Conservation (phyloP, 1,140 invertebrate species). For the Drosophila pandora region DNA sequence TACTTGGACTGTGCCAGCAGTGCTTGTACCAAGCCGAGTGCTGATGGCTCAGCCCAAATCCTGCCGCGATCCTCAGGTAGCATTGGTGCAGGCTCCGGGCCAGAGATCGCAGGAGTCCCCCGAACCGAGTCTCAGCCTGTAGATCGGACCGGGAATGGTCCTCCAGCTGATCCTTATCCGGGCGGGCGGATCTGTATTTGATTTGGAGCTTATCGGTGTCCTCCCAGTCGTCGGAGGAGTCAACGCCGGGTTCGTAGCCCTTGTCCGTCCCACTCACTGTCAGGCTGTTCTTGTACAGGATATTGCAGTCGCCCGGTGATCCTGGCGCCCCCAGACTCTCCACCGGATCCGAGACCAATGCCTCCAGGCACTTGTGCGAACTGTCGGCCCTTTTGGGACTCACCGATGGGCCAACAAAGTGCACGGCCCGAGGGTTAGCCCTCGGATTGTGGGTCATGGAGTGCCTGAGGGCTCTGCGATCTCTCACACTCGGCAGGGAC, state of each 20-base stretch:
- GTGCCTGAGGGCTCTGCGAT: not conserved
- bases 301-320: not conserved
- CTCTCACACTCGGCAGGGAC: not conserved
- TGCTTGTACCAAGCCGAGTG: conserved; percentile 59
- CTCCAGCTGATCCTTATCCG: not conserved
- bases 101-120: conserved; percentile 12
- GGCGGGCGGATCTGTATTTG: not conserved
- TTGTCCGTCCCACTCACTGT: no score
- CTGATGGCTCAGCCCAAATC: conserved; percentile 53
- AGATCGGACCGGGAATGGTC: not conserved
- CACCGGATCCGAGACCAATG: not conserved
- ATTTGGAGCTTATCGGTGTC: not conserved
- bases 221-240: conserved; percentile 2
- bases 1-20: conserved; percentile 51
- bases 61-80: conserved; percentile 33
- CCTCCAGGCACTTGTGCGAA: not conserved
- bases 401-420: no score
- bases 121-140: not conserved
- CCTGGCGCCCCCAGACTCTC: not conserved
- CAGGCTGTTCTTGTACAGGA: not conserved
- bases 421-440: not conserved
- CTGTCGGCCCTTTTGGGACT: not conserved
- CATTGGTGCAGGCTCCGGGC: conserved; percentile 23
- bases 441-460: not conserved
- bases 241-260: not conserved